A percentile compares a stretch with the other conserved stretches of the same genome.
phyloP scores from a whole-genome alignment of 1,140 invertebrate species.

The Plodia interpunctella region DNA sequence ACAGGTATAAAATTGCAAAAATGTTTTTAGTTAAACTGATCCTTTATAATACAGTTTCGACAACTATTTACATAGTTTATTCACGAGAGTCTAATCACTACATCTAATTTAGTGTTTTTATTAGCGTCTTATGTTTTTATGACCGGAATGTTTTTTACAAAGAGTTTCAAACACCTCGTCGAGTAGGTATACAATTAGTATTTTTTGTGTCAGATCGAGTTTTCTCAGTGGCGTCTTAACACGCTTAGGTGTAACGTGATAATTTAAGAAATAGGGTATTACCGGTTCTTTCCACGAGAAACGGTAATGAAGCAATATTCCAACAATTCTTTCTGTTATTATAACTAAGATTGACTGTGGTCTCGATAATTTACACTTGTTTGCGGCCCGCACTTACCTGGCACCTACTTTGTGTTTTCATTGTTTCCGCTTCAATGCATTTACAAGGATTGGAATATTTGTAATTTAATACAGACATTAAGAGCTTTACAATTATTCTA shows the following conservation, averaged over 20 bases:
- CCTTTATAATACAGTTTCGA: too few relatives aligned
- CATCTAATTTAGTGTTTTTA: too few relatives aligned
- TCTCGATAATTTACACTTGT: conserved; percentile 48
- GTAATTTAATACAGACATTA: too few relatives aligned
- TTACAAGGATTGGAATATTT: too few relatives aligned
- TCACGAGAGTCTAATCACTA: too few relatives aligned
- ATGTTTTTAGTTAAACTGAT: too few relatives aligned
- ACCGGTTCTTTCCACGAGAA: conserved; percentile 25
- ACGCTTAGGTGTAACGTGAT: conserved; percentile 39
- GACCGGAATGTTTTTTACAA: conserved; percentile 18
- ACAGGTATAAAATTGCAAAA: too few relatives aligned
- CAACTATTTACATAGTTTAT: too few relatives aligned
- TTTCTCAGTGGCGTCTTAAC: conserved; percentile 30
- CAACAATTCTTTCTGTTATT: conserved; percentile 26
- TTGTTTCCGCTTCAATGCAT: conserved; percentile 30
- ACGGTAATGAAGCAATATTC: conserved; percentile 28
- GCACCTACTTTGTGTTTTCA: conserved; percentile 20
- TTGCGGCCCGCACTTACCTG: conserved; percentile 41
- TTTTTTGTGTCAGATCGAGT: conserved; percentile 41
- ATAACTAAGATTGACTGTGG: conserved; percentile 21
- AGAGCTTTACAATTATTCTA: too few relatives aligned
- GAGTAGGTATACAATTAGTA: conserved; percentile 31
- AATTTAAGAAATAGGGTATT: conserved; percentile 44
- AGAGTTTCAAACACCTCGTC: conserved; percentile 28
- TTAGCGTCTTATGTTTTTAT: neutral